Percentiles rank a stretch among this genome's conserved stretches.
phyloP scores from a whole-genome alignment of 2,888 invertebrate genomes.

The Philopedon plagiatum region DNA sequence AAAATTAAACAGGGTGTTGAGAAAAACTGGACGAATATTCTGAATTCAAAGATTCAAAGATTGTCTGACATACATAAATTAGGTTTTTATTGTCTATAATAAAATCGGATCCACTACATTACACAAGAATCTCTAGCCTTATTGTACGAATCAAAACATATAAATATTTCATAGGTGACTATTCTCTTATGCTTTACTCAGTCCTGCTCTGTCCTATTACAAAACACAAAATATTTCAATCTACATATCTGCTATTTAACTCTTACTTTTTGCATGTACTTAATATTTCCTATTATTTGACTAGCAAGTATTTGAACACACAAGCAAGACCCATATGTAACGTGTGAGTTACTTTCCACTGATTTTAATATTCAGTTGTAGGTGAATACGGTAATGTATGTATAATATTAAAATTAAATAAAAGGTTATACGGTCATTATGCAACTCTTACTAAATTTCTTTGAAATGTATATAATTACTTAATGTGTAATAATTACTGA shows the following conservation, averaged over 20 bases:
- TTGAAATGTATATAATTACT: not conserved
- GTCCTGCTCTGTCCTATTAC: not conserved
- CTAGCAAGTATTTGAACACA: slow-evolving; percentile 1
- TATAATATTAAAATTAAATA: slow-evolving; percentile 19
- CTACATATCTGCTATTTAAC: not conserved
- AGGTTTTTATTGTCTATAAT: too few relatives aligned
- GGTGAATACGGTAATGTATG: slow-evolving; percentile 5
- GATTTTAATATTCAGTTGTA: slow-evolving; percentile 26
- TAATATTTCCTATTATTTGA: not conserved
- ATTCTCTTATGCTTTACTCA: too few relatives aligned
- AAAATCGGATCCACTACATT: too few relatives aligned
- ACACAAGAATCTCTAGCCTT: too few relatives aligned
- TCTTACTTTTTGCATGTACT: not conserved
- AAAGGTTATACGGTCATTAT: slow-evolving; percentile 7
- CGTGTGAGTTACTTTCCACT: slow-evolving; percentile 26
- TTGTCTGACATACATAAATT: too few relatives aligned
- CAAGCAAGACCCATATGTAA: slow-evolving; percentile 4
- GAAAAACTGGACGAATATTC: too few relatives aligned
- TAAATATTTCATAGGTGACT: too few relatives aligned
- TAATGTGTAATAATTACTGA: not conserved
- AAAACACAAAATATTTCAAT: not conserved
- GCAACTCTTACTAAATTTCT: slow-evolving; percentile 18
- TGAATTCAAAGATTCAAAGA: too few relatives aligned
- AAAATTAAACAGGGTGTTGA: too few relatives aligned
- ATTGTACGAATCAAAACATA: too few relatives aligned